Conservation (phyloP, 2,888 invertebrate genomes). For the Nematopogon swammerdamellus region DNA sequence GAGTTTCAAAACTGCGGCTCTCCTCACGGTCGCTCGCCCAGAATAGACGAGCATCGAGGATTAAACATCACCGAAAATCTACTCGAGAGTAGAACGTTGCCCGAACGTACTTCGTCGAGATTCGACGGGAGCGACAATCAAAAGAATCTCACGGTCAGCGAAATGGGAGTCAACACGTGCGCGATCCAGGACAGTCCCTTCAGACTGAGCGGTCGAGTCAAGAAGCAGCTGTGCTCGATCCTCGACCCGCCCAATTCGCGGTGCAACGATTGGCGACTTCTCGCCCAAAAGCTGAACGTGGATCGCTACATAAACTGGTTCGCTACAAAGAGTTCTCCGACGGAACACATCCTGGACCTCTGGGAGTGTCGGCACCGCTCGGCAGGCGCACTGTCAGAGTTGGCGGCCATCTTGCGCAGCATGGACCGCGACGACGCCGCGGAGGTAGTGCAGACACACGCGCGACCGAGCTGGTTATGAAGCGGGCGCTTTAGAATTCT, state of each 20-base stretch:
- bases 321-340: constrained; percentile 94
- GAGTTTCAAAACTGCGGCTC: constrained; percentile 45
- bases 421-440: constrained; percentile 48
- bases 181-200: constrained; percentile 56
- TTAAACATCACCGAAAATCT: constrained; percentile 50
- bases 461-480: constrained; percentile 50
- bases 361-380: constrained; percentile 93
- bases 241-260: constrained; percentile 90
- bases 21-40: constrained; percentile 44
- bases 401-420: constrained; percentile 47
- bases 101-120: constrained; percentile 22
- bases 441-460: constrained; percentile 40
- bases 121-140: constrained; percentile 40
- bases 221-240: constrained; percentile 57
- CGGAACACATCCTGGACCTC: constrained; percentile 91
- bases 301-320: constrained; percentile 97
- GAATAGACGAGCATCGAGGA: constrained; percentile 43
- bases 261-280: constrained; percentile 95
- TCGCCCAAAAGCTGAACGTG: constrained; percentile 89
- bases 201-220: constrained; percentile 55
- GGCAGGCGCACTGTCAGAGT: constrained; percentile 75
- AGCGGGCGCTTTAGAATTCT: constrained; percentile 13
- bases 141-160: constrained; percentile 57
- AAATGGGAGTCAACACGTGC: constrained; percentile 60
- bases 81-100: constrained; percentile 42